These are phyloP conservation scores for Panthera uncia DNA, from an alignment of 2,113 vertebrate species.

Conservation along the genomic window DNA sequence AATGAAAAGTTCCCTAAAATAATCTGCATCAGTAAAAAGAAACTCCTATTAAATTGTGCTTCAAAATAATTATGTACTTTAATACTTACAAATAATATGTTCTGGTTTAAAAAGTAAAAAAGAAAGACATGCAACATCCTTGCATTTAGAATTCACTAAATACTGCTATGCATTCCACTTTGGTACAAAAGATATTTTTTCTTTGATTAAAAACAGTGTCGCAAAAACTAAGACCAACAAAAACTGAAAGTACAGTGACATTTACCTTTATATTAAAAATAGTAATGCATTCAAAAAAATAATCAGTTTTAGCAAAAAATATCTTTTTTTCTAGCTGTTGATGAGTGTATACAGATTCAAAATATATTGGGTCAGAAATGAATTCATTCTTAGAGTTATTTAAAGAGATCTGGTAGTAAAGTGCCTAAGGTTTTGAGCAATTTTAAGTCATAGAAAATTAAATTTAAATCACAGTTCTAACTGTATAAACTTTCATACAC, in stretches of 20 bases:
- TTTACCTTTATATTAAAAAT: not conserved
- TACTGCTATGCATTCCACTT: not conserved
- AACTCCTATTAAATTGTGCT: not conserved
- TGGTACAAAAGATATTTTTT: not conserved
- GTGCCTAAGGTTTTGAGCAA: not conserved
- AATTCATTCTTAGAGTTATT: not conserved
- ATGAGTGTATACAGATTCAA: not conserved
- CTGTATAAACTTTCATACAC: not conserved
- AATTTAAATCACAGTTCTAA: not conserved
- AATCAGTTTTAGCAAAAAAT: not conserved
- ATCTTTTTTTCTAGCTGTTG: not conserved
- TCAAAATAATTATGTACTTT: not conserved
- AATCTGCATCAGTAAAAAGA: not conserved
- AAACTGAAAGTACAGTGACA: not conserved
- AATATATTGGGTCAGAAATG: not conserved
- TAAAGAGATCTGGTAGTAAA: not conserved
- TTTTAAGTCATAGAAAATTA: not conserved
- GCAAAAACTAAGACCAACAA: not conserved
- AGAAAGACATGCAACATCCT: not conserved
- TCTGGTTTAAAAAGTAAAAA: not conserved
- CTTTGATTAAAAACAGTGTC: not conserved
- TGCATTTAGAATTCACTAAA: not conserved
- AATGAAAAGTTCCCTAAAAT: not conserved
- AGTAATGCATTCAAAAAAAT: not conserved
- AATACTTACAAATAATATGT: not conserved